Conservation (phyloP, 2,113 vertebrate species). For the Prunella himalayana region DNA sequence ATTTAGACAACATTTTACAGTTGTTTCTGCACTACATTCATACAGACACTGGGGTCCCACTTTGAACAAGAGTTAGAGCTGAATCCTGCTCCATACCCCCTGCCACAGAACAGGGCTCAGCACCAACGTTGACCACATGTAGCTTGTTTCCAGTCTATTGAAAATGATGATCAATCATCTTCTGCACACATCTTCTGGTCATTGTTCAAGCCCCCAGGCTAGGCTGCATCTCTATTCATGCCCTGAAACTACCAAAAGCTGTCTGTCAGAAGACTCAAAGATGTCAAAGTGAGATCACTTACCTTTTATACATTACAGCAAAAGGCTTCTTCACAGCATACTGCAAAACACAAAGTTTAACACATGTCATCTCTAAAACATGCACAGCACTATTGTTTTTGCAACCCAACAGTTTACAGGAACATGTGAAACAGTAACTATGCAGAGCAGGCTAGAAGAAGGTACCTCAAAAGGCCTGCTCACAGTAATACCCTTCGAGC, state of each 20-base stretch:
- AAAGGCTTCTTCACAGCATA: conserved; percentile 93
- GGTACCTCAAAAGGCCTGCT: neutral
- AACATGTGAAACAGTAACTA: neutral
- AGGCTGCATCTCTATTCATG: neutral
- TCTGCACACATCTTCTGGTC: neutral
- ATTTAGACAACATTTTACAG: neutral
- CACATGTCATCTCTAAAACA: rapidly evolving
- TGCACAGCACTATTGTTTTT: neutral
- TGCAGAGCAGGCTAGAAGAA: neutral
- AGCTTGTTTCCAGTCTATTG: neutral
- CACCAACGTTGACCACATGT: rapidly evolving
- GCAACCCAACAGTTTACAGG: neutral
- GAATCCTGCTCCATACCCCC: neutral
- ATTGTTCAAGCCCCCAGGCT: rapidly evolving
- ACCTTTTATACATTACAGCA: conserved; percentile 93
- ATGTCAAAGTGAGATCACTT: conserved; percentile 60
- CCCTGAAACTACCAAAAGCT: neutral
- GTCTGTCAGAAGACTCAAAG: neutral
- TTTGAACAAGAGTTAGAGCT: neutral
- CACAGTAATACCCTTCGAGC: neutral
- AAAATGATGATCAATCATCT: neutral
- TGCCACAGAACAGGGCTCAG: neutral
- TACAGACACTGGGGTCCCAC: neutral
- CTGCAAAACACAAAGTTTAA: conserved; percentile 71
- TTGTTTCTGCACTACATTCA: neutral